phyloP scores from a whole-genome alignment of 2,797 vertebrate genomes.

The Pogonophryne albipinna region DNA sequence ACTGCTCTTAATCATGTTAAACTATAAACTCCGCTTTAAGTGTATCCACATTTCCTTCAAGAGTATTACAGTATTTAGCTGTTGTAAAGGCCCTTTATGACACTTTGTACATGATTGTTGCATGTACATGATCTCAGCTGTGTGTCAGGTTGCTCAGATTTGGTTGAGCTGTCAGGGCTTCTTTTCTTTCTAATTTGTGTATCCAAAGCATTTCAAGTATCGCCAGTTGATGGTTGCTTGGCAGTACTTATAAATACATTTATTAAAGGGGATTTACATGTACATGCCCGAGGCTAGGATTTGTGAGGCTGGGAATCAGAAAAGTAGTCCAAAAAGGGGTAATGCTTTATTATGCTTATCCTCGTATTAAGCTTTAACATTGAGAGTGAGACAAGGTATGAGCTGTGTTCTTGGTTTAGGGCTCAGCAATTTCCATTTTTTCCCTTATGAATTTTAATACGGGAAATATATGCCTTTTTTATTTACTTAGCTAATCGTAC shows the following conservation, averaged over 20 bases:
- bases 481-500: slow-evolving; percentile 32
- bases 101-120: slow-evolving; percentile 1
- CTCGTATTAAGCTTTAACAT: slow-evolving; percentile 20
- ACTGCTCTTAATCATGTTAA: slow-evolving; percentile 16
- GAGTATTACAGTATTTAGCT: not conserved
- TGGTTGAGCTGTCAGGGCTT: slow-evolving; percentile 16
- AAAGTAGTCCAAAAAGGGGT: slow-evolving; percentile 1
- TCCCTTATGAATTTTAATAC: slow-evolving; percentile 35
- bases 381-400: slow-evolving; percentile 12
- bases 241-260: slow-evolving; percentile 72
- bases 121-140: not conserved
- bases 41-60: slow-evolving; percentile 7
- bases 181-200: slow-evolving; percentile 8
- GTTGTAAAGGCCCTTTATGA: not conserved
- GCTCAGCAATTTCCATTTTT: slow-evolving; percentile 23
- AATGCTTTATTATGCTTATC: slow-evolving; percentile 26
- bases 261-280: slow-evolving; percentile 65
- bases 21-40: not conserved
- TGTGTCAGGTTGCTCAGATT: slow-evolving; percentile 4
- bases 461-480: slow-evolving; percentile 30
- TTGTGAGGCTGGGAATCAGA: slow-evolving; percentile 54
- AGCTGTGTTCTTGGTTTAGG: slow-evolving; percentile 19
- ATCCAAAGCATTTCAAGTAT: slow-evolving; percentile 25
- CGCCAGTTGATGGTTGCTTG: slow-evolving; percentile 39
- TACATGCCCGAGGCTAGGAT: slow-evolving; percentile 58